Conservation (phyloP, 2,797 vertebrate genomes). For the Tenualosa ilisha region DNA sequence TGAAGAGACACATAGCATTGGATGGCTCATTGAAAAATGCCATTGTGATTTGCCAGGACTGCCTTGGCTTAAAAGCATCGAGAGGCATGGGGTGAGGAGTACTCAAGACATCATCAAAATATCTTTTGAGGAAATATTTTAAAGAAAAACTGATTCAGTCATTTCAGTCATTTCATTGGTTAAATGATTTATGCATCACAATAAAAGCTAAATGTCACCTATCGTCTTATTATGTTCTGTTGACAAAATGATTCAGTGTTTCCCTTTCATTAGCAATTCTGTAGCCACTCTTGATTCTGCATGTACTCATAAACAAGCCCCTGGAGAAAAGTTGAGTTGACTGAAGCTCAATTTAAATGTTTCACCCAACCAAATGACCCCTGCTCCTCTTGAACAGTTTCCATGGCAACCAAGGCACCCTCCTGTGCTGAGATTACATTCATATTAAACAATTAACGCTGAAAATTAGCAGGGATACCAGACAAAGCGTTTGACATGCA, state of each 20-base stretch:
- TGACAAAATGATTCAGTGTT: neutral
- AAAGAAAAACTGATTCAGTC: neutral
- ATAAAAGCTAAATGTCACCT: neutral
- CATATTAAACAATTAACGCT: conserved; percentile 61
- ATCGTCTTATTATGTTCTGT: neutral
- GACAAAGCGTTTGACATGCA: neutral
- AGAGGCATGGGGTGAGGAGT: neutral
- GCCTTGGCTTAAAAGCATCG: neutral
- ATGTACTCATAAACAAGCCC: neutral
- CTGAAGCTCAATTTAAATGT: neutral
- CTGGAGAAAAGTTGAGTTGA: neutral
- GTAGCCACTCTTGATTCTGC: neutral
- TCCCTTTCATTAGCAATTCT: neutral
- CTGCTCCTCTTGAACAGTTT: conserved; percentile 43
- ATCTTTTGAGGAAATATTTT: neutral
- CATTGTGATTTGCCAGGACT: neutral
- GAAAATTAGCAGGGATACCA: conserved; percentile 57
- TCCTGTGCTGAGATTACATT: conserved; percentile 42
- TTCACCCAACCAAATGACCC: conserved; percentile 22
- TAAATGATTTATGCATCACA: neutral
- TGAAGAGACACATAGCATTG: neutral
- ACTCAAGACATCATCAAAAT: neutral
- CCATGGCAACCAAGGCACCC: conserved; percentile 53
- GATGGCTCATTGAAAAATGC: neutral
- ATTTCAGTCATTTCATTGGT: neutral